Evolutionary conservation across 2,113 vertebrate species (phyloP).

Genomic region (Coryphaenoides rupestris): DNA sequence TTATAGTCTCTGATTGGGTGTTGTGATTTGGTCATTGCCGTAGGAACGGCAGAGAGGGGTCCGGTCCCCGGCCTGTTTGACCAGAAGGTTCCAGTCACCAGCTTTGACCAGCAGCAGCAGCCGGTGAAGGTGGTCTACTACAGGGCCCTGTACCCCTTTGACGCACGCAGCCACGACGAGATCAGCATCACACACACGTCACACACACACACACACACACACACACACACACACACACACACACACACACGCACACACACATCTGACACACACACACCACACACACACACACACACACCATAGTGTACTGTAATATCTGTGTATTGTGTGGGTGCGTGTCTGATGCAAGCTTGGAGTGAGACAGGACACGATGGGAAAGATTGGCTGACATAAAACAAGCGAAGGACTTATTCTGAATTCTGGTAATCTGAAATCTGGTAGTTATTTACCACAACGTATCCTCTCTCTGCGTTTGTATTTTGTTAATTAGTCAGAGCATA

Average conservation of each 20-base stretch:
- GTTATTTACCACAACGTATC: background rate
- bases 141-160: slow-evolving; percentile 92
- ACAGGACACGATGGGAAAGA: too few species aligned
- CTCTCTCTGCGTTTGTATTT: background rate
- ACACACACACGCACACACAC: background rate
- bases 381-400: too few species aligned
- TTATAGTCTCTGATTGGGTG: too few species aligned
- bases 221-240: background rate
- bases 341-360: too few species aligned
- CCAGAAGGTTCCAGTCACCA: slow-evolving; percentile 64
- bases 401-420: too few species aligned
- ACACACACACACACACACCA: too few species aligned
- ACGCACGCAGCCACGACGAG: slow-evolving; percentile 95
- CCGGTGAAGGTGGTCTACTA: slow-evolving; percentile 92
- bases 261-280: too few species aligned
- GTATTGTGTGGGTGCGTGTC: too few species aligned
- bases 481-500: background rate
- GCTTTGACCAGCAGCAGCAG: slow-evolving; percentile 67
- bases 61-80: slow-evolving; percentile 76
- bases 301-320: too few species aligned
- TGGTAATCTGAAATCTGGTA: too few species aligned
- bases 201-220: slow-evolving; percentile 61
- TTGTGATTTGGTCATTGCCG: too few species aligned
- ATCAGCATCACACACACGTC: slow-evolving; percentile 93
- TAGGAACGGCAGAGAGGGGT: slow-evolving; percentile 73